Conservation (phyloP, 1,140 invertebrate species). For the Scylla paramamosain region DNA sequence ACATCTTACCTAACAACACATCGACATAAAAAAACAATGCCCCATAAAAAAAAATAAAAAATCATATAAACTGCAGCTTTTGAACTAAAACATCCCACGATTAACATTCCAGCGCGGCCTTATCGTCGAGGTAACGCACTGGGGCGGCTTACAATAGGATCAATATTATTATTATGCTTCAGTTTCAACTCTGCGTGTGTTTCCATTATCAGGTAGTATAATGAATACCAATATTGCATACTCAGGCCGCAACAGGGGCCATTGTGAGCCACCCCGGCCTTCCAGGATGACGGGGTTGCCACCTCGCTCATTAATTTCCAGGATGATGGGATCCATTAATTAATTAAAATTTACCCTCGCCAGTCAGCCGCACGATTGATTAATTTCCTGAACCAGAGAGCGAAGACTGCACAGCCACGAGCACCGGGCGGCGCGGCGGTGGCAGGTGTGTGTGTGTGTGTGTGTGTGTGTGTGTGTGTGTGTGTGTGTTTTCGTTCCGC, state of each 20-base stretch:
- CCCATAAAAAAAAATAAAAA: too few relatives aligned
- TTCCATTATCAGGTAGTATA: not conserved
- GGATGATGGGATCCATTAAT: slow-evolving; percentile 54
- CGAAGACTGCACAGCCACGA: not conserved
- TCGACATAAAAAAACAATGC: too few relatives aligned
- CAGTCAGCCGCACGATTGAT: slow-evolving; percentile 35
- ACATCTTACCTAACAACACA: too few relatives aligned
- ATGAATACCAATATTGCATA: slow-evolving; percentile 2
- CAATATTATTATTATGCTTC: slow-evolving; percentile 1
- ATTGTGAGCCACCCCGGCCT: not conserved
- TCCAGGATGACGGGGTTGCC: slow-evolving; percentile 39
- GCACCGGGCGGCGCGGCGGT: too few relatives aligned
- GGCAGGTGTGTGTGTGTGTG: not conserved
- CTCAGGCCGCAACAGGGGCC: not conserved
- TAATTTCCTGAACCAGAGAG: slow-evolving; percentile 9
- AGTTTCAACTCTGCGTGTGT: not conserved
- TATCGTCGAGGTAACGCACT: too few relatives aligned
- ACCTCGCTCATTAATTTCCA: slow-evolving; percentile 56
- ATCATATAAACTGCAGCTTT: too few relatives aligned
- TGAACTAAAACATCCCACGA: too few relatives aligned
- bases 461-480: slow-evolving; percentile 20
- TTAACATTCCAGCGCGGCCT: too few relatives aligned
- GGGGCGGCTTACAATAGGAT: too few relatives aligned
- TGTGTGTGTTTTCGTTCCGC: not conserved
- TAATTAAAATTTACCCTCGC: slow-evolving; percentile 61